phyloP scores from a whole-genome alignment of 2,113 vertebrate species.

The Tupaia chinensis region DNA sequence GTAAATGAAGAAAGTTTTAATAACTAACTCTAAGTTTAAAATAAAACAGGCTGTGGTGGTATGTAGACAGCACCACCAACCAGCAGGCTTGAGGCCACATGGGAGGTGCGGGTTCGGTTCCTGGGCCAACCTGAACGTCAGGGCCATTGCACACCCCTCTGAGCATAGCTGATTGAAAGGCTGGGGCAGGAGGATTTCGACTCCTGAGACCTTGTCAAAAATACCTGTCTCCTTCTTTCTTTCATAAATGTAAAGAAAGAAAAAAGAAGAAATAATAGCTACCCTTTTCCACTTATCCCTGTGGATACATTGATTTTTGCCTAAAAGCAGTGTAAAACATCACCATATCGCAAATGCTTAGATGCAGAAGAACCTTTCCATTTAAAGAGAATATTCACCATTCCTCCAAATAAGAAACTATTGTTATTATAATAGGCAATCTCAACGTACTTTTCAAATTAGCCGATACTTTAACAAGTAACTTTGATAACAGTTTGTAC shows the following conservation, averaged over 20 bases:
- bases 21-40: slow-evolving; percentile 10
- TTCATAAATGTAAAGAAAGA: too few relatives aligned
- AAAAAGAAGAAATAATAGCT: too few relatives aligned
- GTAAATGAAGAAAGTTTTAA: background rate
- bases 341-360: background rate
- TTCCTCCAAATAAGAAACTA: slow-evolving; percentile 38
- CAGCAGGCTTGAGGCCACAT: too few relatives aligned
- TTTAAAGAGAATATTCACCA: background rate
- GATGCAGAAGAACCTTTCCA: background rate
- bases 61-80: too few relatives aligned
- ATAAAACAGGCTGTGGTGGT: background rate
- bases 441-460: background rate
- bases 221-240: too few relatives aligned
- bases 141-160: too few relatives aligned
- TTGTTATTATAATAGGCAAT: background rate
- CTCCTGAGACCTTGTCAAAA: too few relatives aligned
- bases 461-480: background rate
- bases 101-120: too few relatives aligned
- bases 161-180: too few relatives aligned
- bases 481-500: background rate
- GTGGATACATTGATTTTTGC: background rate
- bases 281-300: background rate
- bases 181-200: too few relatives aligned
- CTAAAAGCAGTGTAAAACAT: background rate
- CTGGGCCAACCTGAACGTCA: too few relatives aligned